Percentiles rank a stretch among this genome's conserved stretches.
Conservation (phyloP, 2,797 vertebrate genomes). For the Harpagifer antarcticus region DNA sequence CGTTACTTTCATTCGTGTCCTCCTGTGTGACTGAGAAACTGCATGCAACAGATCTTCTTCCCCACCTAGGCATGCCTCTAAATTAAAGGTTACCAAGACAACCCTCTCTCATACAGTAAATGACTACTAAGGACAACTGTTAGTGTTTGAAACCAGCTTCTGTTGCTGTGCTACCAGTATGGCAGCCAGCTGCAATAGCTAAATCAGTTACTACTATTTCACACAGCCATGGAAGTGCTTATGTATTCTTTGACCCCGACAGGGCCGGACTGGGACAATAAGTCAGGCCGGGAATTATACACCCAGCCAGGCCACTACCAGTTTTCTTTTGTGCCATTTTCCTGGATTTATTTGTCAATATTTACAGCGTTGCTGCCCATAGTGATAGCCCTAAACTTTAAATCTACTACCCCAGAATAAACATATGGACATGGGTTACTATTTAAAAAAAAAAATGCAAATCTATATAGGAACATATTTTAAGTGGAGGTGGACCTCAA, state of each 20-base stretch:
- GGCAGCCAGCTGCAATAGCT: background rate
- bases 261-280: too few relatives aligned
- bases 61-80: conserved; percentile 28
- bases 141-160: conserved; percentile 43
- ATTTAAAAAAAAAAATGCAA: too few relatives aligned
- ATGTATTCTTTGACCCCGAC: background rate
- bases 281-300: too few relatives aligned
- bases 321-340: too few relatives aligned
- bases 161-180: conserved; percentile 18
- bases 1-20: conserved; percentile 25
- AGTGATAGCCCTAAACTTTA: too few relatives aligned
- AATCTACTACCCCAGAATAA: too few relatives aligned
- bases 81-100: conserved; percentile 72
- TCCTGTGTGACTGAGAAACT: conserved; percentile 29
- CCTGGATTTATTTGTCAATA: too few relatives aligned
- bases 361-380: too few relatives aligned
- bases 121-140: conserved; percentile 53
- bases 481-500: too few relatives aligned
- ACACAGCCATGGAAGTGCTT: background rate
- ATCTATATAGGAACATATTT: too few relatives aligned
- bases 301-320: too few relatives aligned
- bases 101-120: conserved; percentile 48
- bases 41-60: conserved; percentile 23
- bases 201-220: conserved; percentile 5
- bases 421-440: too few relatives aligned